Evolutionary conservation across 53 echinoderm and acorn worm species (phyloP).

Genomic region (Stichopus horrens): DNA sequence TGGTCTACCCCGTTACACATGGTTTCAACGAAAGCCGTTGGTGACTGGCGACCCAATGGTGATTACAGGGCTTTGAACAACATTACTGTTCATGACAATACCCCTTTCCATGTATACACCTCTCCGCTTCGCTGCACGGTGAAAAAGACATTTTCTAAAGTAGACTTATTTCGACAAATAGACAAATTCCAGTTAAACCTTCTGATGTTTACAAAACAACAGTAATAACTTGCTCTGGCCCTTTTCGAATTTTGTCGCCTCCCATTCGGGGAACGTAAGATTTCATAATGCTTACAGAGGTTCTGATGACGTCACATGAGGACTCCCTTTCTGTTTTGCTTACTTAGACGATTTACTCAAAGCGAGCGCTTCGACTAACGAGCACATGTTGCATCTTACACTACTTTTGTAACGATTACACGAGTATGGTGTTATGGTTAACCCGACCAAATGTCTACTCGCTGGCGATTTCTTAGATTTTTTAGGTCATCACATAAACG

Average conservation of each 20-base stretch:
- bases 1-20: constrained; percentile 11
- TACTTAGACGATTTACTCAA: constrained; percentile 5
- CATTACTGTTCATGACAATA: background rate
- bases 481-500: too few relatives aligned
- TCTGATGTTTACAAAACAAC: constrained; percentile 21
- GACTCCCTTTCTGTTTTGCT: constrained; percentile 1
- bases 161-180: background rate
- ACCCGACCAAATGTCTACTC: too few relatives aligned
- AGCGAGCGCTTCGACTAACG: constrained; percentile 9
- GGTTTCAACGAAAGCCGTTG: constrained; percentile 46
- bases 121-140: background rate
- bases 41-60: constrained; percentile 46
- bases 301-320: constrained; percentile 27
- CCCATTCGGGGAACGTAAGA: background rate
- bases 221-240: constrained; percentile 31
- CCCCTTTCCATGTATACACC: constrained; percentile 25
- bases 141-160: background rate
- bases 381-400: constrained; percentile 34
- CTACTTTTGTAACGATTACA: background rate
- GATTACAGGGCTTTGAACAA: constrained; percentile 45
- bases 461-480: background rate
- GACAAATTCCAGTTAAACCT: constrained; percentile 31
- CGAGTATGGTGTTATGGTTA: too few relatives aligned
- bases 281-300: constrained; percentile 46
- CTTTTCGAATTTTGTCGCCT: constrained; percentile 27